Percentiles rank a stretch among this genome's conserved stretches.
These are phyloP conservation scores for Incurvaria masculella DNA, from an alignment of 2,888 invertebrate species.

Conservation along the genomic window DNA sequence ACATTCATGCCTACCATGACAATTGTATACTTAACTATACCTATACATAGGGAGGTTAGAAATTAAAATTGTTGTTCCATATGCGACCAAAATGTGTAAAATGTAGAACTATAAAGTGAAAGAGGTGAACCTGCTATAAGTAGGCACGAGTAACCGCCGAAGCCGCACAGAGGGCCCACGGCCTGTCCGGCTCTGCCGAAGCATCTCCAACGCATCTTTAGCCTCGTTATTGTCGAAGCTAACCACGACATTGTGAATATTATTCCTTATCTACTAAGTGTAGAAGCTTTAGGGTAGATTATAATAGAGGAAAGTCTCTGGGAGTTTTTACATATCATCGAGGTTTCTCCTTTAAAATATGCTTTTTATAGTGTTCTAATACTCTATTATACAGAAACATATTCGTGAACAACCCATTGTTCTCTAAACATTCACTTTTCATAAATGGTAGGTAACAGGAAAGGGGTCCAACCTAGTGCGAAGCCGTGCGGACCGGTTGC, in stretches of 20 bases:
- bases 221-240: no score
- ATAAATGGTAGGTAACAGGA: no score
- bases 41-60: background rate
- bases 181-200: no score
- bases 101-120: no score
- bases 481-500: no score
- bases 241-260: background rate
- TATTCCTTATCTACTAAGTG: constrained; percentile 24
- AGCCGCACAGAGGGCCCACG: no score
- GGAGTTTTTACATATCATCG: constrained; percentile 56
- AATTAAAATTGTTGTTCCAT: background rate
- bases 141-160: no score
- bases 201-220: no score
- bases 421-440: no score
- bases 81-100: constrained; percentile 1
- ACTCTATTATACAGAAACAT: background rate
- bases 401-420: background rate
- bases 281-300: constrained; percentile 50
- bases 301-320: constrained; percentile 45
- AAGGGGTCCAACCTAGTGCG: no score
- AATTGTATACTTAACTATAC: background rate
- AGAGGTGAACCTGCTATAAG: no score
- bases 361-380: background rate
- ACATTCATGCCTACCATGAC: no score
- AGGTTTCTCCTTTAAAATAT: constrained; percentile 41